Evolutionary conservation across 2,888 invertebrate genomes (phyloP), one percentile per base, ranked within the genome.

Genomic region (Agriopis leucophaearia): DNA sequence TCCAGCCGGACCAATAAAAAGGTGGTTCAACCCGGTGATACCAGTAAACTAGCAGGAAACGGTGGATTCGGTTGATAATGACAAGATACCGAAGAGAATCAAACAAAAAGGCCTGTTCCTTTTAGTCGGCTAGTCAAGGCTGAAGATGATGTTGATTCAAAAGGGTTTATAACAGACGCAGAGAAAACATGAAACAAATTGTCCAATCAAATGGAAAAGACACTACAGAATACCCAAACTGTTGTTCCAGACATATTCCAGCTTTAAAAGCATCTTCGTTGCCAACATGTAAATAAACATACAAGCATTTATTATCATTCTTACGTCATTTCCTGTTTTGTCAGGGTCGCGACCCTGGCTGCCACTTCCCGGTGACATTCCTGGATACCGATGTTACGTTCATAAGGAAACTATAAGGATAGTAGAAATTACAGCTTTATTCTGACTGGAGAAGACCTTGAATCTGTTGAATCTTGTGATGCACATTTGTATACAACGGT

Each of bases 241-340:
- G 13, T 18, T n/a, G 42, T 27, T 52, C 18, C 27, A 18, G 6
- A 9, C n/a, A 54, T 15, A 38, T 48, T 54, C 45, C 52, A 57
- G 50, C 27, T 27, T 50, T 15, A 59, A 59, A 59, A 47, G 15
- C 45, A 57, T 51, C 8, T 40, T 15, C 55, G 42, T 50, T 67
- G 63, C 63, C 63, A 67, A 67, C 44, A 61, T 18, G 60, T 55
- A 67, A 66, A 64, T 57, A 73, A 69, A 73, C 67, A 67, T 67
- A 66, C 13, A 52, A 51, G 27, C 42, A 66, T 66, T 70, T 64
- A 56, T 63, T 69, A 65, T 71, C 72, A n/a, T 69, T 52, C 64
- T 73, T 71, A 64, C 75, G 71, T 72, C 70, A 76, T 57, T 76
- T 75, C 75, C 74, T 62, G 50, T n/a, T n/a, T 68, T 48, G 7